These are phyloP conservation scores for Brachyopa scutellaris DNA, from an alignment of 2,888 invertebrate genomes.

Conservation along the genomic window DNA sequence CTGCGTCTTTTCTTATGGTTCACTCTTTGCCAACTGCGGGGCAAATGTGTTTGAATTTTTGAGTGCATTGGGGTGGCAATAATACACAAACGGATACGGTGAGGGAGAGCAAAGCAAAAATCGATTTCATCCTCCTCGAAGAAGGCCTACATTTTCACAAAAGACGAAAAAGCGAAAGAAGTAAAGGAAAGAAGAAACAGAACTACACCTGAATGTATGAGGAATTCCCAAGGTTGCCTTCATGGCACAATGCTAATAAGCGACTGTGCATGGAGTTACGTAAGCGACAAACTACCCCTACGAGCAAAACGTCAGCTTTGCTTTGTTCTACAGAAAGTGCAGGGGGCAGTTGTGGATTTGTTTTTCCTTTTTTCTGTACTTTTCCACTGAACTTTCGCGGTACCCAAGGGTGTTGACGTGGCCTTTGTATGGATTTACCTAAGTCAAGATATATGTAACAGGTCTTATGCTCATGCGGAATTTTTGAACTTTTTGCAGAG, in stretches of 20 bases:
- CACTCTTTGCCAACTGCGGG: neutral
- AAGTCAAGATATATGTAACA: neutral
- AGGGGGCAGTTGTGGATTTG: neutral
- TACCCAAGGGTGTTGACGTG: constrained; percentile 27
- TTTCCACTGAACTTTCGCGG: constrained; percentile 17
- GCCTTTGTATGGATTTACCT: no score
- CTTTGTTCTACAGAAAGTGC: constrained; percentile 14
- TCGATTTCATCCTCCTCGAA: constrained; percentile 37
- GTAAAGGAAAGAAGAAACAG: neutral
- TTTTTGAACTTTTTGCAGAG: neutral
- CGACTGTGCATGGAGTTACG: constrained; percentile 21
- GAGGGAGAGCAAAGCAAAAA: constrained; percentile 21
- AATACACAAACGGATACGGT: neutral
- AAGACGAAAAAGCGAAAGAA: neutral
- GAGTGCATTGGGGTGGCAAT: constrained; percentile 13
- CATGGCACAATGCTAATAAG: constrained; percentile 61
- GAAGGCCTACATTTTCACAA: constrained; percentile 36
- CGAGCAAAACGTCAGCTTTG: neutral
- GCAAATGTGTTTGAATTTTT: constrained; percentile 35
- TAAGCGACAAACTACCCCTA: constrained; percentile 2
- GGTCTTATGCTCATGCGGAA: neutral
- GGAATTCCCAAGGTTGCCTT: constrained; percentile 57
- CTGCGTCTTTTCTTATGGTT: constrained; percentile 11
- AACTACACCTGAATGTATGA: constrained; percentile 53
- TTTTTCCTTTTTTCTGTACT: neutral